Conservation (phyloP, 64 coral and sea anemone species). For the Stichodactyla helianthus region DNA sequence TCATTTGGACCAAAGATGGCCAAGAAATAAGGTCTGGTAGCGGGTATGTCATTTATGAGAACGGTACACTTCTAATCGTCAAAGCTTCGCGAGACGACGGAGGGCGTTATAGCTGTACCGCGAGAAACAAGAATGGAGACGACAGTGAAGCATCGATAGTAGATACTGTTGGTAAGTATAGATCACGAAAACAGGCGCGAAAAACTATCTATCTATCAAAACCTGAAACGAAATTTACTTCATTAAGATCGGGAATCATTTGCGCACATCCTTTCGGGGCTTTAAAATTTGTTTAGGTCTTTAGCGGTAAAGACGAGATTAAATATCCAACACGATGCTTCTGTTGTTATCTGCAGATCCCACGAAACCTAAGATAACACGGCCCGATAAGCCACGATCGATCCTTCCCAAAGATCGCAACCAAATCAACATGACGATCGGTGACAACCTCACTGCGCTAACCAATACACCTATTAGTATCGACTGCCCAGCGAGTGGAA, state of each 20-base stretch:
- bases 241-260: no score
- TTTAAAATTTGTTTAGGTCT: no score
- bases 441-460: constrained; percentile 43
- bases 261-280: no score
- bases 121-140: constrained; percentile 32
- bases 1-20: constrained; percentile 81
- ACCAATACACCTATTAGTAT: constrained; percentile 23
- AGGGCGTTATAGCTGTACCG: constrained; percentile 52
- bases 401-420: constrained; percentile 15
- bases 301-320: no score
- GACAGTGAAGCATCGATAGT: constrained; percentile 34
- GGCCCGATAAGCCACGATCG: not conserved
- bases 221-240: no score
- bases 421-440: constrained; percentile 21
- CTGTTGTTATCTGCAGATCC: not conserved
- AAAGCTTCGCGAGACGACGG: constrained; percentile 10
- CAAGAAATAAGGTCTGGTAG: constrained; percentile 11
- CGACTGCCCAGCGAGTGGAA: constrained; percentile 24
- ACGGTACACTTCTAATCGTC: constrained; percentile 48
- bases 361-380: constrained; percentile 36
- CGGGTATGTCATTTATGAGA: constrained; percentile 2
- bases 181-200: not conserved
- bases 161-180: constrained; percentile 54
- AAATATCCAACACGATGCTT: no score
- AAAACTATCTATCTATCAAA: no score